Conservation (phyloP, 2,113 vertebrate species). For the Machaerirhynchus nigripectus region DNA sequence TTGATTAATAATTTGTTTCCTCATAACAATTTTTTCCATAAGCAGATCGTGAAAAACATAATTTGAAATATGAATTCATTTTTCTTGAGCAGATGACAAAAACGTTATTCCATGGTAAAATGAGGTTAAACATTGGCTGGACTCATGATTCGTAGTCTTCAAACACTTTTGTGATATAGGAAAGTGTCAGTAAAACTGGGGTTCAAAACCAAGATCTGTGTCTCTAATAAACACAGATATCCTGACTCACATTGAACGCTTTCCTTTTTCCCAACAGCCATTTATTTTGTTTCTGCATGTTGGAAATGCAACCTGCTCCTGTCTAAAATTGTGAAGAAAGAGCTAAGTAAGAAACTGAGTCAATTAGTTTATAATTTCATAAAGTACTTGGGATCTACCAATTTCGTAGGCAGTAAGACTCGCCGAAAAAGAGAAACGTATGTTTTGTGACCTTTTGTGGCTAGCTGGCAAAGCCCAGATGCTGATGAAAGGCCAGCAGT, state of each 20-base stretch:
- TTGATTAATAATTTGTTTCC: background rate
- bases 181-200: background rate
- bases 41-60: background rate
- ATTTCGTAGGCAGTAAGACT: background rate
- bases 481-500: background rate
- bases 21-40: background rate
- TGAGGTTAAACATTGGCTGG: background rate
- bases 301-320: background rate
- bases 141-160: background rate
- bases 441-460: background rate
- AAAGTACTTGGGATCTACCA: background rate
- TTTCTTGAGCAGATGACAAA: background rate
- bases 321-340: background rate
- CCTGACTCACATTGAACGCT: background rate
- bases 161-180: background rate
- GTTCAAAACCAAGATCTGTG: background rate
- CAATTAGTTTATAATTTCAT: background rate
- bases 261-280: background rate
- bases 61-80: background rate
- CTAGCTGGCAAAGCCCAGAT: background rate
- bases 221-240: background rate
- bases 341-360: background rate
- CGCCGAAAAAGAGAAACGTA: background rate
- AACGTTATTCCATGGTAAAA: background rate
- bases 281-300: background rate